phyloP scores from a whole-genome alignment of 2,797 vertebrate genomes.

The Lepidocolaptes lacrymiger region DNA sequence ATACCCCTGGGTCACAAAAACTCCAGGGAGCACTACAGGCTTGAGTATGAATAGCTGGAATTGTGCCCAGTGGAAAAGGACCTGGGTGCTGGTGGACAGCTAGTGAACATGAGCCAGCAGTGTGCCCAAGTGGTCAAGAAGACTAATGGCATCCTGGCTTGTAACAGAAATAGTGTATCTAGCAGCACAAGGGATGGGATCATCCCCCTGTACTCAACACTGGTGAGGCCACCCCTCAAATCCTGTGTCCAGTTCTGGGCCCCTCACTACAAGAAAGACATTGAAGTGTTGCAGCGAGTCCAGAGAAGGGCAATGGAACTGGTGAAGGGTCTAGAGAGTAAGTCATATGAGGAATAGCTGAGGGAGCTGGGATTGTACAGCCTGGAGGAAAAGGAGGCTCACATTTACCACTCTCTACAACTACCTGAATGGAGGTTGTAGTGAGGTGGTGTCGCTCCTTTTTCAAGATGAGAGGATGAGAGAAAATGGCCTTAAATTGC shows the following conservation, averaged over 20 bases:
- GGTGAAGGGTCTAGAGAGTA: background rate
- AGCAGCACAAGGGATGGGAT: too few species aligned
- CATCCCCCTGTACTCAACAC: background rate
- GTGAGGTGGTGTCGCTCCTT: background rate
- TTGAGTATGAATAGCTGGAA: background rate
- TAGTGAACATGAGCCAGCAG: background rate
- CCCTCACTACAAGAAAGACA: background rate
- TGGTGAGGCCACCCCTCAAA: background rate
- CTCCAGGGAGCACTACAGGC: background rate
- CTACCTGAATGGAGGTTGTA: background rate
- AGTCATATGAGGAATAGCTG: background rate
- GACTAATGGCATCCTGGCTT: background rate
- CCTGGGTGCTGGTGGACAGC: background rate
- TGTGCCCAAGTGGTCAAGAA: background rate
- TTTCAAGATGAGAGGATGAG: background rate
- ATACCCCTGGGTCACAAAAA: background rate
- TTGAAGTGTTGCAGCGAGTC: background rate
- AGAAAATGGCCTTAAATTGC: background rate
- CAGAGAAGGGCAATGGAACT: background rate
- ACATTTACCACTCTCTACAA: background rate
- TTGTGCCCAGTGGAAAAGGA: background rate
- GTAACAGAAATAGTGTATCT: background rate
- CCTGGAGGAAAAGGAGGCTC: background rate
- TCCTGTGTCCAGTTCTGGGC: background rate
- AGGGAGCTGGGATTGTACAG: background rate